Conservation (phyloP, 1,140 invertebrate genomes). For the Lutraria rhynchaena region DNA sequence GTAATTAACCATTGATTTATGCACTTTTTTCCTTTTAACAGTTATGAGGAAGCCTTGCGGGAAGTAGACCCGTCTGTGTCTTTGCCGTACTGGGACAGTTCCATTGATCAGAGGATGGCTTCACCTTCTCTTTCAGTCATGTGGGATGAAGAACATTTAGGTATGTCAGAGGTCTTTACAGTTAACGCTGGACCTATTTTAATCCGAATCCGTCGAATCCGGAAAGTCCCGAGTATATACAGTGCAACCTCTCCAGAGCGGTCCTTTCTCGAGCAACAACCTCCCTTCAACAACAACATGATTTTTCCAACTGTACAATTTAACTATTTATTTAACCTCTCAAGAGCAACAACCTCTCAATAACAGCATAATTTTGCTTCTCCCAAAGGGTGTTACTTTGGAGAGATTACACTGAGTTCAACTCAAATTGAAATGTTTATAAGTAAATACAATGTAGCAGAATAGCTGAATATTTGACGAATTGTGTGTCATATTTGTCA, state of each 20-base stretch:
- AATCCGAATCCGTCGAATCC: background rate
- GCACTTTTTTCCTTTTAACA: no score
- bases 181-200: background rate
- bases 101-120: conserved; percentile 74
- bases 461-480: background rate
- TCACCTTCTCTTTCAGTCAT: conserved; percentile 76
- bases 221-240: background rate
- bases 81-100: conserved; percentile 81
- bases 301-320: no score
- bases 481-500: background rate
- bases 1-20: no score
- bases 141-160: conserved; percentile 62
- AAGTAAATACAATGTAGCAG: background rate
- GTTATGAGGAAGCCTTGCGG: conserved; percentile 65
- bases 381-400: no score
- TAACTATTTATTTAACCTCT: no score
- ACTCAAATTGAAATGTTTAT: background rate
- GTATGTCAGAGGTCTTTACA: no score
- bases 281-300: no score
- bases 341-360: no score
- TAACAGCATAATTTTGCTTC: no score
- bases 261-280: no score
- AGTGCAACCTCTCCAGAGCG: no score
- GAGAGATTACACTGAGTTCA: background rate
- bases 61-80: conserved; percentile 66